Evolutionary conservation across 1,140 invertebrate genomes (phyloP).

Genomic region (Dysdera silvatica): DNA sequence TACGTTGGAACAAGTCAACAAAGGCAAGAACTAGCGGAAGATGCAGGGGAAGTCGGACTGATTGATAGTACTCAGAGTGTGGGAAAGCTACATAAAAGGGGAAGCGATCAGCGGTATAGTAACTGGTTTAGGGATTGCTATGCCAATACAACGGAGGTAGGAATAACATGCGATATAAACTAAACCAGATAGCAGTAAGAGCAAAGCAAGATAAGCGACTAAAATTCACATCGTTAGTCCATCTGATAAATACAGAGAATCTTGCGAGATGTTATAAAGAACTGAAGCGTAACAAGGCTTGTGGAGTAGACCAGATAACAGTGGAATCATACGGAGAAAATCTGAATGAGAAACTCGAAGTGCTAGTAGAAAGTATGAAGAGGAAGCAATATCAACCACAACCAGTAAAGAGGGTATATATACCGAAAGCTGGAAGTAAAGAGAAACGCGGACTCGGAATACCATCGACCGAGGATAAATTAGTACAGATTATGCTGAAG

Average conservation of each 20-base stretch:
- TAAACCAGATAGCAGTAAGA: slow-evolving; percentile 6
- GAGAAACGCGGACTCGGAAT: slow-evolving; percentile 12
- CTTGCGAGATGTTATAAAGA: not conserved
- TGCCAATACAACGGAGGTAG: not conserved
- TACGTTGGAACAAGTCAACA: not conserved
- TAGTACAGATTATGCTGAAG: too few species aligned
- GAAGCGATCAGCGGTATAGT: not conserved
- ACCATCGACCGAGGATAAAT: not conserved
- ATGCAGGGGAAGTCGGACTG: slow-evolving; percentile 11
- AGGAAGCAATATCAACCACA: slow-evolving; percentile 6
- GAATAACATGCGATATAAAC: not conserved
- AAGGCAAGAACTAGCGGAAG: slow-evolving; percentile 1
- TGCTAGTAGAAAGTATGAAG: slow-evolving; percentile 5
- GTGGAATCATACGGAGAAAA: not conserved
- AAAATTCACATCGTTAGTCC: not conserved
- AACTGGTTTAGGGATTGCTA: not conserved
- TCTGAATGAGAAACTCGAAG: not conserved
- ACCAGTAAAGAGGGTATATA: slow-evolving; percentile 6
- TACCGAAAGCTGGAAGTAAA: slow-evolving; percentile 1
- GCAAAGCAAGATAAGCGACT: slow-evolving; percentile 5
- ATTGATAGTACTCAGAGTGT: slow-evolving; percentile 13
- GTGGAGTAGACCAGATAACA: not conserved
- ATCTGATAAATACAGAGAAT: slow-evolving; percentile 1
- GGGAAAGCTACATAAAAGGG: slow-evolving; percentile 7
- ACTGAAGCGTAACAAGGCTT: not conserved